Conservation (phyloP, 2,797 vertebrate genomes). For the Dipus sagitta region DNA sequence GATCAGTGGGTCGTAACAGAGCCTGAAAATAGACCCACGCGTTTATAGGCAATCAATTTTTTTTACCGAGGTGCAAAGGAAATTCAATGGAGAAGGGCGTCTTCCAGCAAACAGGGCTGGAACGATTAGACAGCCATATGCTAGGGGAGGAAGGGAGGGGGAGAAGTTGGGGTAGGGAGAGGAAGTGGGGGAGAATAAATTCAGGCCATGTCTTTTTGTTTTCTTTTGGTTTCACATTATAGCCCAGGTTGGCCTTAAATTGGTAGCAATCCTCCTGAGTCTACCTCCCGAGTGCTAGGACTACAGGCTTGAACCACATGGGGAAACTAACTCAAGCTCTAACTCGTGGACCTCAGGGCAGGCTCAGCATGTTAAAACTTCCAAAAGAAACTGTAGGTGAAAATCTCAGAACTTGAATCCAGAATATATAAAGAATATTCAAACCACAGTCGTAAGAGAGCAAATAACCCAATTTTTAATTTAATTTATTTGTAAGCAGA, state of each 20-base stretch:
- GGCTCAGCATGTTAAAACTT: neutral
- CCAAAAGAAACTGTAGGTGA: neutral
- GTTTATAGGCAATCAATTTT: neutral
- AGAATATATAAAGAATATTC: constrained; percentile 5
- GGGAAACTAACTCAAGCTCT: neutral
- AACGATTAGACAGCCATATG: neutral
- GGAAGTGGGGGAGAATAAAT: neutral
- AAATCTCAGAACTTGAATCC: neutral
- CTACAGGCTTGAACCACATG: neutral
- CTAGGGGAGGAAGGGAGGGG: neutral
- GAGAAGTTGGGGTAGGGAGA: no score
- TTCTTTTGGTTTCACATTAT: neutral
- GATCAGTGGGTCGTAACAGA: constrained; percentile 16
- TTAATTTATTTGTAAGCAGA: no score
- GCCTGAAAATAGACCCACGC: constrained; percentile 12
- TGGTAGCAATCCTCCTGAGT: neutral
- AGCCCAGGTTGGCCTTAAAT: neutral
- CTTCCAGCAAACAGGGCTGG: neutral
- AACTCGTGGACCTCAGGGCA: neutral
- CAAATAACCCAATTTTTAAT: neutral
- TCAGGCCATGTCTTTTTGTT: neutral
- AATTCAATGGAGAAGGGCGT: neutral
- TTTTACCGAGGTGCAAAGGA: constrained; percentile 26
- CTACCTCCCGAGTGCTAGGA: neutral
- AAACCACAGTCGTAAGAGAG: constrained; percentile 21